A percentile compares a stretch with the other conserved stretches of the same genome.
These are phyloP conservation scores for Formicarius rufipectus DNA, from an alignment of 2,113 vertebrate species.

Conservation along the genomic window DNA sequence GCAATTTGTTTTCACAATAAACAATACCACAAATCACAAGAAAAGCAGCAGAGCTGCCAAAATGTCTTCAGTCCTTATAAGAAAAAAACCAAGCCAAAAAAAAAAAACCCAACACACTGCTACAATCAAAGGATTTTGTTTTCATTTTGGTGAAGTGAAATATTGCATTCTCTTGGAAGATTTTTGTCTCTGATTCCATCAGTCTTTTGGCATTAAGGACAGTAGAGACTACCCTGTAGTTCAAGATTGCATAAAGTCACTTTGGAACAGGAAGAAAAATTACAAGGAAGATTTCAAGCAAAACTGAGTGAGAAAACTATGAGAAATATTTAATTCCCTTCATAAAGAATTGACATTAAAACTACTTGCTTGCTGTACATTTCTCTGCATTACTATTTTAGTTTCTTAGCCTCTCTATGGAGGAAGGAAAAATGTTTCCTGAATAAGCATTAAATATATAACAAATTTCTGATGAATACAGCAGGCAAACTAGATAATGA, in stretches of 20 bases:
- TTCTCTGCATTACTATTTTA: background rate
- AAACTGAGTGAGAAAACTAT: background rate
- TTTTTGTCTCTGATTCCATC: background rate
- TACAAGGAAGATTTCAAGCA: background rate
- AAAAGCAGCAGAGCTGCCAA: slow-evolving; percentile 11
- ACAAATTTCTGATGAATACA: background rate
- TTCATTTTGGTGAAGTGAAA: background rate
- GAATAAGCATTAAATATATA: background rate
- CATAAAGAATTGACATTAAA: background rate
- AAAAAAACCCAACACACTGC: background rate
- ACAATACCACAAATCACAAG: slow-evolving; percentile 40
- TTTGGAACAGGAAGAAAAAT: background rate
- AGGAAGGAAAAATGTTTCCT: background rate
- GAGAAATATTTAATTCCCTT: background rate
- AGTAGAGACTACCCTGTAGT: background rate
- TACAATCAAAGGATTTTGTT: slow-evolving; percentile 8
- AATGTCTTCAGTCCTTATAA: background rate
- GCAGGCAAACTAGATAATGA: background rate
- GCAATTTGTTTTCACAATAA: slow-evolving; percentile 50
- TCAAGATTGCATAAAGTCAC: background rate
- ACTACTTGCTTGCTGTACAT: background rate
- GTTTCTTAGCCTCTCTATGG: background rate
- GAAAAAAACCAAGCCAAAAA: background rate
- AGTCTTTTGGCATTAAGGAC: background rate
- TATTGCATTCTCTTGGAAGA: background rate